These are phyloP conservation scores for Anolis sagrei DNA, from an alignment of 2,113 vertebrate species.

Conservation along the genomic window DNA sequence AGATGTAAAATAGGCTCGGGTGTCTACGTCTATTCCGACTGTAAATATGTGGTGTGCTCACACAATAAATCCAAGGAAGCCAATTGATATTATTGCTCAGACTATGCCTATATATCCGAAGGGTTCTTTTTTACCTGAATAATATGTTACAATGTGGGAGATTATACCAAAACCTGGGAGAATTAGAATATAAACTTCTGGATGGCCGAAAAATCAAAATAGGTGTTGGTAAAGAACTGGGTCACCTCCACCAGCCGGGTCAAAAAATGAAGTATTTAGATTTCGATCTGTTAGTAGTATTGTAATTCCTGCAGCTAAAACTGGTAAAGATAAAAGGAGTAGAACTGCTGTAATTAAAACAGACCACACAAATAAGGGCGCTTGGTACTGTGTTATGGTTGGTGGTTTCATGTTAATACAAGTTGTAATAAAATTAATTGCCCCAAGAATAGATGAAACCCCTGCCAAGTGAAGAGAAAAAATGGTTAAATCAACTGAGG, in stretches of 20 bases:
- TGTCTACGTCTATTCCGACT: constrained; percentile 51
- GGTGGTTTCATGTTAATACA: background rate
- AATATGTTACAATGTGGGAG: background rate
- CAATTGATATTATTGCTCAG: too few relatives aligned
- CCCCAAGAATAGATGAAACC: background rate
- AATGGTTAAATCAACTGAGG: background rate
- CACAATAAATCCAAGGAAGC: constrained; percentile 16
- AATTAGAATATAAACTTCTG: constrained; percentile 43
- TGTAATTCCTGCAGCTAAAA: background rate
- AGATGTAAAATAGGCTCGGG: constrained; percentile 63
- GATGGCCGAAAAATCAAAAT: background rate
- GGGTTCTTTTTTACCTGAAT: constrained; percentile 52
- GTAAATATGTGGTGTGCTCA: constrained; percentile 65
- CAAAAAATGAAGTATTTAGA: background rate
- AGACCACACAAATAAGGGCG: background rate
- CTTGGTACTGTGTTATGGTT: background rate
- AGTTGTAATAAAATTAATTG: background rate
- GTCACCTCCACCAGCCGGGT: background rate
- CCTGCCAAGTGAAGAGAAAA: background rate
- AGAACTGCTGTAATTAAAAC: background rate
- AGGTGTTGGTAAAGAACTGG: background rate
- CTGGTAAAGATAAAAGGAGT: background rate
- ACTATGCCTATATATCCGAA: constrained; percentile 64
- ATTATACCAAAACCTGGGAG: constrained; percentile 53
- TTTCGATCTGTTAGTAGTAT: background rate